These are phyloP conservation scores for Sebastes schlegelii DNA, from an alignment of 2,113 vertebrate genomes.

Conservation along the genomic window DNA sequence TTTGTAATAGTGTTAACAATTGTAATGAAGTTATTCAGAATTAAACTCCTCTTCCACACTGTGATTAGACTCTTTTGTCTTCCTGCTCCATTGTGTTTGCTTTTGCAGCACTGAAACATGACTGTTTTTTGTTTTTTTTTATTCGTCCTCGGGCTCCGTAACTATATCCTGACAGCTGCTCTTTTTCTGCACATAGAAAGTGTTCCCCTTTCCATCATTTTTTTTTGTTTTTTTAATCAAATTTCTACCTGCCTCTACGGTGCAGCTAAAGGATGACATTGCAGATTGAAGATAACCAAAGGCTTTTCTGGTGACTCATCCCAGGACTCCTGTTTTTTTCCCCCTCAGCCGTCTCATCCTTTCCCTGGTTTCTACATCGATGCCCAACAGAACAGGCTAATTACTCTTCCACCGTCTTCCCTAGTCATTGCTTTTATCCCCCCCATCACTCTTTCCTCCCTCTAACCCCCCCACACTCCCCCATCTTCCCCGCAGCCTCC, in stretches of 20 bases:
- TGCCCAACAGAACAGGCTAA: conserved; percentile 32
- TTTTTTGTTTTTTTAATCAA: not conserved
- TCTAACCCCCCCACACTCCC: no score
- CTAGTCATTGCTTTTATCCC: conserved; percentile 15
- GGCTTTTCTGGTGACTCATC: conserved; percentile 60
- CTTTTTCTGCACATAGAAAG: not conserved
- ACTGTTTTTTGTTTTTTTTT: not conserved
- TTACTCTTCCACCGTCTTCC: conserved; percentile 27
- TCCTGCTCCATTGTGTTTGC: not conserved
- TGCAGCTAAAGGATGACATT: conserved; percentile 4
- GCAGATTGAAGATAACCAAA: not conserved
- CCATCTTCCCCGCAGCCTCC: not conserved
- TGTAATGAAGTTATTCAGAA: conserved; percentile 41
- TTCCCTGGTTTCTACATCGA: conserved; percentile 31
- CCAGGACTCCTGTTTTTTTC: not conserved
- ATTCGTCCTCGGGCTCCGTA: not conserved
- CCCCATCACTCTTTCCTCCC: conserved; percentile 1
- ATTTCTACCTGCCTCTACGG: conserved; percentile 4
- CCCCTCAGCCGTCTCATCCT: conserved; percentile 1
- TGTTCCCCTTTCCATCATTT: not conserved
- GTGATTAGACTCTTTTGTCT: conserved; percentile 13
- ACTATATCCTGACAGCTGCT: not conserved
- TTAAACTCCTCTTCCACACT: not conserved
- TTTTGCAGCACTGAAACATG: not conserved
- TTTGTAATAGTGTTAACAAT: conserved; percentile 26